phyloP scores from a whole-genome alignment of 2,797 vertebrate species.

The Parambassis ranga region DNA sequence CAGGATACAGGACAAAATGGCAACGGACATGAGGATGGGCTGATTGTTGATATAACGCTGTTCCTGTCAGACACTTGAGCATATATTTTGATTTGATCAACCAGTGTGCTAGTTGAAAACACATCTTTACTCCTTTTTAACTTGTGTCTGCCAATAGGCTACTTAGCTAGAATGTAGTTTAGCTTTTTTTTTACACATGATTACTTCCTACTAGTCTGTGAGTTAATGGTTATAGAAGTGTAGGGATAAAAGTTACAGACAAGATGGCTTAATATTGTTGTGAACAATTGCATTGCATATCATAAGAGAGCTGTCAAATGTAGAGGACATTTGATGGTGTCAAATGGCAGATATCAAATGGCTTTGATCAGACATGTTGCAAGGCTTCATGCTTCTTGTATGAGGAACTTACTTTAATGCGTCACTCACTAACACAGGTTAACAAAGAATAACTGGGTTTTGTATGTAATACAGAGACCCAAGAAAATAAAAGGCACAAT shows the following conservation, averaged over 20 bases:
- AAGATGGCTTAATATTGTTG: background rate
- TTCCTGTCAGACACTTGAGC: background rate
- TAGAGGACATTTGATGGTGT: slow-evolving; percentile 11
- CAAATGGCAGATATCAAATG: slow-evolving; percentile 32
- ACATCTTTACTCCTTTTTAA: background rate
- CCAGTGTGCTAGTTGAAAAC: background rate
- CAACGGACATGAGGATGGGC: slow-evolving; percentile 25
- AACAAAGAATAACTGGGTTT: background rate
- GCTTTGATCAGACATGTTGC: slow-evolving; percentile 12
- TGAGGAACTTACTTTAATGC: slow-evolving; percentile 37
- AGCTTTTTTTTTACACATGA: background rate
- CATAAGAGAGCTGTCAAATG: slow-evolving; percentile 14
- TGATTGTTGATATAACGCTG: slow-evolving; percentile 21
- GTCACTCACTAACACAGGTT: background rate
- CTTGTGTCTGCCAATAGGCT: background rate
- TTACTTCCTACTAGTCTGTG: background rate
- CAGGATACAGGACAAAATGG: slow-evolving; percentile 62
- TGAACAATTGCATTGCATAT: background rate
- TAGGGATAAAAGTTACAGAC: background rate
- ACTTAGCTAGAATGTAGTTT: background rate
- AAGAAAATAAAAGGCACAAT: background rate
- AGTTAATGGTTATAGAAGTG: slow-evolving; percentile 17
- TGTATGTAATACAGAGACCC: background rate
- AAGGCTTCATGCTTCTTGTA: slow-evolving; percentile 8
- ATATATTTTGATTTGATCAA: slow-evolving; percentile 9